These are phyloP conservation scores for Synanthedon tipuliformis DNA, from an alignment of 2,888 invertebrate species.

Conservation along the genomic window DNA sequence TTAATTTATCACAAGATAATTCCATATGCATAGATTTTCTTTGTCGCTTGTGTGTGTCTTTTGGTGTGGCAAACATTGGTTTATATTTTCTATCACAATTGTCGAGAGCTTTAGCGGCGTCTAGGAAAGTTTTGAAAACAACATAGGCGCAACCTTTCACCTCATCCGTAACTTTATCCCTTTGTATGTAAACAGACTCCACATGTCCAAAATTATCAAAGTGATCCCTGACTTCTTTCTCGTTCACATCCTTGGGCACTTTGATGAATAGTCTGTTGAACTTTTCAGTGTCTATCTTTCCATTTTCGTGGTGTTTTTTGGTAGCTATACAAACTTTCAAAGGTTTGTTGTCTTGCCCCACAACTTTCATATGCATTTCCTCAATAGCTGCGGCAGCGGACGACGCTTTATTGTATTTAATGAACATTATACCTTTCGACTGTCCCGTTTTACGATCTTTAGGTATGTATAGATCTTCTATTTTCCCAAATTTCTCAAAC, in stretches of 20 bases:
- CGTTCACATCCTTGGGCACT: slow-evolving; percentile 81
- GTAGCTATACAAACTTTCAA: slow-evolving; percentile 92
- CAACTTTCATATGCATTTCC: slow-evolving; percentile 82
- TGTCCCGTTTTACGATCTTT: slow-evolving; percentile 85
- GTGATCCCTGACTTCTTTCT: slow-evolving; percentile 81
- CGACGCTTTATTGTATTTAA: slow-evolving; percentile 91
- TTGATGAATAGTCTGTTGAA: slow-evolving; percentile 86
- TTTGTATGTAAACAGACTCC: slow-evolving; percentile 79
- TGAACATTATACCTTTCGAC: slow-evolving; percentile 91
- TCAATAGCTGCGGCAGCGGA: slow-evolving; percentile 91
- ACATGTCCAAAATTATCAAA: slow-evolving; percentile 90
- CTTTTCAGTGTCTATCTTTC: slow-evolving; percentile 24
- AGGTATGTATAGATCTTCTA: slow-evolving; percentile 91
- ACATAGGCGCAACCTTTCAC: slow-evolving; percentile 93
- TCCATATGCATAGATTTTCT: slow-evolving; percentile 32
- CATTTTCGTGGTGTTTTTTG: slow-evolving; percentile 29
- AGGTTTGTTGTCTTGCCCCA: slow-evolving; percentile 80
- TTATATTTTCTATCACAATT: slow-evolving; percentile 87
- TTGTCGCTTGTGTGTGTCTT: slow-evolving; percentile 60
- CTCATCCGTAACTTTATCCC: slow-evolving; percentile 82
- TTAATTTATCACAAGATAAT: slow-evolving; percentile 4
- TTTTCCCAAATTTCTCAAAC: slow-evolving; percentile 83
- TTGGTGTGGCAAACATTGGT: slow-evolving; percentile 92
- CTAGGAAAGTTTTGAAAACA: slow-evolving; percentile 81
- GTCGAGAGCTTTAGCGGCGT: slow-evolving; percentile 90